Conservation (phyloP, 2,113 vertebrate species). For the Chiloscyllium plagiosum region DNA sequence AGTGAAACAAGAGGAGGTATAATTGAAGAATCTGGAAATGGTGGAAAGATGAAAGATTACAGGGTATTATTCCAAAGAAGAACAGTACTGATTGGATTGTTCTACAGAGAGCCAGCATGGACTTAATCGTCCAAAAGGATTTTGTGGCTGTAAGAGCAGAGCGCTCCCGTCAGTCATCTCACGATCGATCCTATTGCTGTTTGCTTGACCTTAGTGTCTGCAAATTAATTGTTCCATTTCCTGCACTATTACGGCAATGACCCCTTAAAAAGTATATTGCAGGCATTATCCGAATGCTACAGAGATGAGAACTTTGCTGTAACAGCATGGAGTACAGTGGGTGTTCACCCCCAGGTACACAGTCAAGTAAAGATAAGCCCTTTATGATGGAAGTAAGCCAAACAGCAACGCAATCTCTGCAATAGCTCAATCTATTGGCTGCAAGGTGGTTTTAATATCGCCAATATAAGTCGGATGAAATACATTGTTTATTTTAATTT, state of each 20-base stretch:
- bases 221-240: background rate
- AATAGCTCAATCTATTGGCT: background rate
- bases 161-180: background rate
- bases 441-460: background rate
- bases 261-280: background rate
- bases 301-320: background rate
- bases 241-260: background rate
- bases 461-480: background rate
- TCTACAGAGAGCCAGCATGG: background rate
- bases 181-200: background rate
- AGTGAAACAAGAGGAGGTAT: background rate
- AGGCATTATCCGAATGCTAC: background rate
- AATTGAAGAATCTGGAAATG: background rate
- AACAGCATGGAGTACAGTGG: background rate
- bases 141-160: background rate
- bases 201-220: background rate
- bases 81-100: background rate
- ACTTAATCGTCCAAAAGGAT: background rate
- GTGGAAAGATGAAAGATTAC: background rate
- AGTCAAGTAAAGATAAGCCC: background rate
- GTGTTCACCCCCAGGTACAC: background rate
- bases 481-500: conserved; percentile 10
- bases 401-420: background rate
- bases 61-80: background rate
- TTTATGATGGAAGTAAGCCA: background rate